A percentile compares a stretch with the other conserved stretches of the same genome.
phyloP scores from a whole-genome alignment of 2,113 vertebrate genomes.

The Scomber colias region DNA sequence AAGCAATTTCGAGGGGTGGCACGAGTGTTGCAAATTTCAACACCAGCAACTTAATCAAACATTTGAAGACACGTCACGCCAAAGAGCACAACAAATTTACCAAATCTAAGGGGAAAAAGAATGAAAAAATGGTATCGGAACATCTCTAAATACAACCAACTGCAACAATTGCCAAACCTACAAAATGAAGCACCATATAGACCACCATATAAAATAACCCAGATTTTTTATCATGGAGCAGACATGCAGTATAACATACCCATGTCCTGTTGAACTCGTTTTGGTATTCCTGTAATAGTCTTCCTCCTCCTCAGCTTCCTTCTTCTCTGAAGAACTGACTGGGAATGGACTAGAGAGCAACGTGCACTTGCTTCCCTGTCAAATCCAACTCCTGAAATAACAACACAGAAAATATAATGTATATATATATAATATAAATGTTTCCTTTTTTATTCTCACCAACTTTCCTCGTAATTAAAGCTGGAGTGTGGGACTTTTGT shows the following conservation, averaged over 20 bases:
- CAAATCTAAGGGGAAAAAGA: too few relatives aligned
- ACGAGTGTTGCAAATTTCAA: too few relatives aligned
- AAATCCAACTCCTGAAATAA: slow-evolving; percentile 94
- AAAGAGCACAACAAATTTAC: too few relatives aligned
- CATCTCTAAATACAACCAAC: background rate
- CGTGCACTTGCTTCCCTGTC: slow-evolving; percentile 98
- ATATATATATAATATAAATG: slow-evolving; percentile 18
- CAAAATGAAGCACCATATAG: slow-evolving; percentile 12
- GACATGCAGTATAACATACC: slow-evolving; percentile 80
- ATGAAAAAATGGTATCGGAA: too few relatives aligned
- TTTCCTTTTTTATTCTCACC: background rate
- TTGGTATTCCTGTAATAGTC: slow-evolving; percentile 99
- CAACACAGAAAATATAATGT: slow-evolving; percentile 52
- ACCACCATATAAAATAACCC: background rate
- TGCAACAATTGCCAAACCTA: slow-evolving; percentile 4
- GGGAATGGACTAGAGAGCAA: slow-evolving; percentile 98
- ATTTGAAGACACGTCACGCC: too few relatives aligned
- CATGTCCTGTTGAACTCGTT: slow-evolving; percentile 99
- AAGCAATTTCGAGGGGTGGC: too few relatives aligned
- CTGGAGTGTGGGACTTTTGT: too few relatives aligned
- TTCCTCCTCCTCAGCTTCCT: slow-evolving; percentile 97
- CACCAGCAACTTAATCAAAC: too few relatives aligned
- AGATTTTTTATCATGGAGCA: background rate
- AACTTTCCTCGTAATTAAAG: too few relatives aligned
- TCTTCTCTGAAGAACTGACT: slow-evolving; percentile 98